Conservation (phyloP, 2,797 vertebrate genomes). For the Chromis chromis region DNA sequence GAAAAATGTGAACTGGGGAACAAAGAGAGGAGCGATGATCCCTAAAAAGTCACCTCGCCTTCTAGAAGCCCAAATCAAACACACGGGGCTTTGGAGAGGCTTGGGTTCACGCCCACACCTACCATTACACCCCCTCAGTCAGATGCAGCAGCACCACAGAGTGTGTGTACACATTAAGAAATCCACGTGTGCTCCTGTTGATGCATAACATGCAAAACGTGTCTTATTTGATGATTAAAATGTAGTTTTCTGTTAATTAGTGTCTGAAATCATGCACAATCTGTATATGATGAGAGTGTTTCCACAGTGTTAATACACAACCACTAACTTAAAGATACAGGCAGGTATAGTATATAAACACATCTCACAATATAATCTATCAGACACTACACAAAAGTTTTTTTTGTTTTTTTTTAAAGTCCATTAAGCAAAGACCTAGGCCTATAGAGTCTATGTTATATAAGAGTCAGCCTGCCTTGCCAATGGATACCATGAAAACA, state of each 20-base stretch:
- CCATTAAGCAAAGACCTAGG: too few species aligned
- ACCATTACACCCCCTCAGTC: constrained; percentile 14
- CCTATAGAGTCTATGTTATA: too few species aligned
- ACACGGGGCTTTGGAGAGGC: constrained; percentile 27
- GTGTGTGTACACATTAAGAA: background rate
- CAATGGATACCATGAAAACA: background rate
- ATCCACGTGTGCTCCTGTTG: background rate
- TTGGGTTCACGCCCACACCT: constrained; percentile 54
- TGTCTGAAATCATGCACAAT: too few species aligned
- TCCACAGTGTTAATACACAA: too few species aligned
- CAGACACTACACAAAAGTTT: background rate
- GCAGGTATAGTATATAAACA: too few species aligned
- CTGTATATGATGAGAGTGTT: too few species aligned
- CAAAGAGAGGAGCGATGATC: constrained; percentile 9
- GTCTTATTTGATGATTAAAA: background rate
- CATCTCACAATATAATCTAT: background rate
- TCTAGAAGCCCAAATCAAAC: constrained; percentile 33
- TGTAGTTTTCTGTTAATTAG: background rate
- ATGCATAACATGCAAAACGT: background rate
- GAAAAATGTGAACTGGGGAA: background rate
- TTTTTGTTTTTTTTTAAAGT: background rate
- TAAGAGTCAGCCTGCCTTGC: background rate
- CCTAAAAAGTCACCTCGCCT: constrained; percentile 22
- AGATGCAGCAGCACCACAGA: constrained; percentile 8
- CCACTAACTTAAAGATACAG: too few species aligned